Conservation (phyloP, 2,888 invertebrate species). For the Drosophila bunnanda region DNA sequence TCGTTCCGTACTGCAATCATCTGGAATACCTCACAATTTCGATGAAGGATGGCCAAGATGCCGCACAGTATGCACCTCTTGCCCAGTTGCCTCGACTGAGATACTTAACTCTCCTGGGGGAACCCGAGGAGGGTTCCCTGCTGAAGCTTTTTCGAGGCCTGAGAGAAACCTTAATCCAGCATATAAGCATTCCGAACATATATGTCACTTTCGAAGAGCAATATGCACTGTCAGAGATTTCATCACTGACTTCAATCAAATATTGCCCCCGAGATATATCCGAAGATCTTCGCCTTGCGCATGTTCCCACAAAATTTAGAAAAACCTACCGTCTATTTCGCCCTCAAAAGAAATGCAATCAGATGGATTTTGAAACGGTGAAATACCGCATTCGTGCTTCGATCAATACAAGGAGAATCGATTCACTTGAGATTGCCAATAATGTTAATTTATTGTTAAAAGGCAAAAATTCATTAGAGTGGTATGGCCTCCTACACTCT, state of each 20-base stretch:
- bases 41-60: constrained; percentile 7
- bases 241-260: neutral
- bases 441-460: too few species aligned
- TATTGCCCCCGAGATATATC: constrained; percentile 2
- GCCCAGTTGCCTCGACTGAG: constrained; percentile 4
- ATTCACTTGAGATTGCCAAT: neutral
- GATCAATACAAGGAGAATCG: neutral
- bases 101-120: constrained; percentile 2
- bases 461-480: neutral
- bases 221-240: neutral
- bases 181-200: neutral
- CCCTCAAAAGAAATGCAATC: neutral
- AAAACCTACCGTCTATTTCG: neutral
- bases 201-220: constrained; percentile 3
- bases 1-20: constrained; percentile 10
- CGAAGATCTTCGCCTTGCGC: rapidly evolving
- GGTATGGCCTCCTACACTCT: neutral
- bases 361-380: neutral
- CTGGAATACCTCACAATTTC: constrained; percentile 7
- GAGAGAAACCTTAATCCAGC: neutral
- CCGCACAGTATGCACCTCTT: constrained; percentile 1
- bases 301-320: neutral
- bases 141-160: constrained; percentile 1
- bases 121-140: constrained; percentile 14
- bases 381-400: neutral